A percentile compares a stretch with the other conserved stretches of the same genome.
Evolutionary conservation across 1,140 invertebrate species (phyloP).

Genomic region (Drosophila tropicalis): DNA sequence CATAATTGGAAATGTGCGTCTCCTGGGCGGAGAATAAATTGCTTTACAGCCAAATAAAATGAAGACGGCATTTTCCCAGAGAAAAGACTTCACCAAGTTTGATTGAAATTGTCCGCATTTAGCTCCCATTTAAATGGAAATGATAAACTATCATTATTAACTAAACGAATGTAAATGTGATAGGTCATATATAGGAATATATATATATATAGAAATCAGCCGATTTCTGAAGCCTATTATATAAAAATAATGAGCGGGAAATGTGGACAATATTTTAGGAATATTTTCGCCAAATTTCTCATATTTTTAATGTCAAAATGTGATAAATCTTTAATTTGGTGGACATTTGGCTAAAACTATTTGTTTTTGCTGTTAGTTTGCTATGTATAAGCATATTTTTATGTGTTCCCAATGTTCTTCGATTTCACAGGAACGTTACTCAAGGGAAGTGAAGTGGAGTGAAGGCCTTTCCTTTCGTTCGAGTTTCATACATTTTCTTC

Average conservation of each 20-base stretch:
- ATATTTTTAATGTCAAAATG: conserved; percentile 6
- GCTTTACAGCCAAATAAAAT: background rate
- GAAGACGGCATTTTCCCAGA: background rate
- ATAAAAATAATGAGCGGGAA: background rate
- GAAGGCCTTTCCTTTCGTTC: background rate
- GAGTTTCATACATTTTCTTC: background rate
- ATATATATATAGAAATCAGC: too few relatives aligned
- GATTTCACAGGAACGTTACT: background rate
- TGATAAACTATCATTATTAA: too few relatives aligned
- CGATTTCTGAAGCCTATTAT: too few relatives aligned
- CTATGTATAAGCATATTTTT: background rate
- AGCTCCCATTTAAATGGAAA: too few relatives aligned
- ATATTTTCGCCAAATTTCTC: background rate
- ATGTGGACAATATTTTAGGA: background rate
- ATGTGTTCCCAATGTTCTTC: background rate
- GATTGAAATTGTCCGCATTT: too few relatives aligned
- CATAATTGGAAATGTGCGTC: conserved; percentile 38
- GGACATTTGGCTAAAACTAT: conserved; percentile 1
- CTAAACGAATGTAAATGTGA: too few relatives aligned
- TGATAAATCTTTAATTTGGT: conserved; percentile 2
- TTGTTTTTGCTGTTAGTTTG: background rate
- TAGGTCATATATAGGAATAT: too few relatives aligned
- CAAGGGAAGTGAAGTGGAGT: background rate
- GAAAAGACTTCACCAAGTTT: background rate
- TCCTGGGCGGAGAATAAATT: conserved; percentile 5